Percentiles rank a stretch among this genome's conserved stretches.
These are phyloP conservation scores for Platycheirus albimanus DNA, from an alignment of 2,888 invertebrate species.

Conservation along the genomic window DNA sequence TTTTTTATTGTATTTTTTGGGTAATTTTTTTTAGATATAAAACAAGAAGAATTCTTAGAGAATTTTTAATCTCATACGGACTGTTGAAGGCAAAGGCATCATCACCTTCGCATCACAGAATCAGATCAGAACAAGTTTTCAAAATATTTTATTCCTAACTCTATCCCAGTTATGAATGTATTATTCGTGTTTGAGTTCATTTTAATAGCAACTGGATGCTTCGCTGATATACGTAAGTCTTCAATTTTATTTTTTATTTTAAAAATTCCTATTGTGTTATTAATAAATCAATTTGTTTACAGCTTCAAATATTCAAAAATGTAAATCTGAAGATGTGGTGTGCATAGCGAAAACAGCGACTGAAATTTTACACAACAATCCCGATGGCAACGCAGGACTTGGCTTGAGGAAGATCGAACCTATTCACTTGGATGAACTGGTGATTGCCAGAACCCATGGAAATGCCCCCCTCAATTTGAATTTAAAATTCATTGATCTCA, in stretches of 20 bases:
- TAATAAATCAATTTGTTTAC: background rate
- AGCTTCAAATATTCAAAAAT: slow-evolving; percentile 77
- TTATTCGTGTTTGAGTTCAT: background rate
- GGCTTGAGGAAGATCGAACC: slow-evolving; percentile 75
- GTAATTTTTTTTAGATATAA: too few relatives aligned
- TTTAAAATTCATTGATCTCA: slow-evolving; percentile 75
- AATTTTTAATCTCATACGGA: too few relatives aligned
- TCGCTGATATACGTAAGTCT: slow-evolving; percentile 44
- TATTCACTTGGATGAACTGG: slow-evolving; percentile 73
- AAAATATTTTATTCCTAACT: background rate
- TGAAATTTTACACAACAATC: slow-evolving; percentile 75
- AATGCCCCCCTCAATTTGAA: slow-evolving; percentile 75
- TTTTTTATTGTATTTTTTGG: too few relatives aligned
- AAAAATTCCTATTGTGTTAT: background rate
- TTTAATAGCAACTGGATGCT: background rate
- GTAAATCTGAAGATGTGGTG: slow-evolving; percentile 75
- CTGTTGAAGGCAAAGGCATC: too few relatives aligned
- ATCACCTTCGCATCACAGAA: too few relatives aligned
- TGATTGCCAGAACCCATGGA: slow-evolving; percentile 70
- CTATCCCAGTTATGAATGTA: background rate
- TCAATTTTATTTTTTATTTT: background rate
- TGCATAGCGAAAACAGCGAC: slow-evolving; percentile 76
- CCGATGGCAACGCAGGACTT: slow-evolving; percentile 76
- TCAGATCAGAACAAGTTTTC: background rate
- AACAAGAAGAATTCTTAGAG: too few relatives aligned